These are phyloP conservation scores for Oxyscelio sp. DNA, from an alignment of 2,888 invertebrate genomes.

Conservation along the genomic window DNA sequence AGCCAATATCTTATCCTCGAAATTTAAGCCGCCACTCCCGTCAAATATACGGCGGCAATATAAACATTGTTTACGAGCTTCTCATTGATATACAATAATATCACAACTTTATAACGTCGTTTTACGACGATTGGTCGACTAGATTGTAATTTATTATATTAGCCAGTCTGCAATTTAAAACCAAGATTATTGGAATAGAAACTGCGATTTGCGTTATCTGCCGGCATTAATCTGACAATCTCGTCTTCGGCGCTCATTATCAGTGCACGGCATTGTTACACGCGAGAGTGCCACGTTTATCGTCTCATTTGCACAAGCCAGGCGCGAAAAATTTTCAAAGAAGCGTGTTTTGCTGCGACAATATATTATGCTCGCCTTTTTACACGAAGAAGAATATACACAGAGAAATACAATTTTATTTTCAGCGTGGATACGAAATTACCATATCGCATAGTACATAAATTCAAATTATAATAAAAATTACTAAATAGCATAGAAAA, in stretches of 20 bases:
- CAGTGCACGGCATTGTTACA: constrained; percentile 42
- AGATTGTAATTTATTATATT: constrained; percentile 44
- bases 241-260: constrained; percentile 61
- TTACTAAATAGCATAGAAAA: too few relatives aligned
- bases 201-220: constrained; percentile 51
- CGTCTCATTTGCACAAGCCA: constrained; percentile 58
- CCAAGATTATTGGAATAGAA: constrained; percentile 54
- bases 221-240: constrained; percentile 60
- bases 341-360: constrained; percentile 61
- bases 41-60: neutral
- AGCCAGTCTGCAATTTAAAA: constrained; percentile 35
- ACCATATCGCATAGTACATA: too few relatives aligned
- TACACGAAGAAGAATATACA: too few relatives aligned
- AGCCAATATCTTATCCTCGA: constrained; percentile 5
- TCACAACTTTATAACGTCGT: constrained; percentile 32
- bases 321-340: constrained; percentile 56
- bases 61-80: constrained; percentile 20
- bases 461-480: too few relatives aligned
- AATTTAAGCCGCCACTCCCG: neutral
- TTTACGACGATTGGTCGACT: constrained; percentile 16
- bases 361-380: constrained; percentile 56
- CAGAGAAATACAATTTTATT: too few relatives aligned
- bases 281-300: constrained; percentile 59
- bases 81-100: constrained; percentile 44
- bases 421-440: too few relatives aligned